These are phyloP conservation scores for Mesoligia furuncula DNA, from an alignment of 2,888 invertebrate genomes.

Conservation along the genomic window DNA sequence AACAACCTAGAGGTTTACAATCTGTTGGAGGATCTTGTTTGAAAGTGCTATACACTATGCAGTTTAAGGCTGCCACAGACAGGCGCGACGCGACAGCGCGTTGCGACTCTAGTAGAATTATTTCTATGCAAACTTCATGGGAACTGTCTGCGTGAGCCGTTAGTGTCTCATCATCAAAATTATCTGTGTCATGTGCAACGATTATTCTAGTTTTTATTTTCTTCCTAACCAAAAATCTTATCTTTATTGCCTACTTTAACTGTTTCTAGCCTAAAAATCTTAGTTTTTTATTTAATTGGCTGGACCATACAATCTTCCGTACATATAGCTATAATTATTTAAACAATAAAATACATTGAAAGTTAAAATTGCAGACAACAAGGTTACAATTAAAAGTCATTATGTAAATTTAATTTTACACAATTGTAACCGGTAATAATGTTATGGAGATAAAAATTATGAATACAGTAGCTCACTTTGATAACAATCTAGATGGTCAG, in stretches of 20 bases:
- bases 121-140: neutral
- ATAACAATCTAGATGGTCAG: slow-evolving; percentile 60
- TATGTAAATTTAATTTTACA: slow-evolving; percentile 69
- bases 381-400: slow-evolving; percentile 67
- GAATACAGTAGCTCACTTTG: slow-evolving; percentile 60
- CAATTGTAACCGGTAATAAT: slow-evolving; percentile 62
- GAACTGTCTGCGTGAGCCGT: neutral
- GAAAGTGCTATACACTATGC: neutral
- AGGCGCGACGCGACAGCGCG: neutral
- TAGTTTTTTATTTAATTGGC: slow-evolving; percentile 46
- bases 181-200: slow-evolving; percentile 5
- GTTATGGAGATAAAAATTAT: slow-evolving; percentile 66
- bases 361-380: slow-evolving; percentile 59
- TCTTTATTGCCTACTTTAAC: slow-evolving; percentile 28
- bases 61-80: neutral
- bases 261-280: slow-evolving; percentile 58
- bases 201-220: slow-evolving; percentile 20
- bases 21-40: neutral
- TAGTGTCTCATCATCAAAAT: slow-evolving; percentile 13
- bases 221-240: slow-evolving; percentile 18
- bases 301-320: slow-evolving; percentile 39
- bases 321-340: slow-evolving; percentile 61
- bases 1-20: neutral
- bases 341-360: slow-evolving; percentile 67
- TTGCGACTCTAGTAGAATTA: neutral